Evolutionary conservation across 1,140 invertebrate species (phyloP).

Genomic region (Zaprionus taronus): DNA sequence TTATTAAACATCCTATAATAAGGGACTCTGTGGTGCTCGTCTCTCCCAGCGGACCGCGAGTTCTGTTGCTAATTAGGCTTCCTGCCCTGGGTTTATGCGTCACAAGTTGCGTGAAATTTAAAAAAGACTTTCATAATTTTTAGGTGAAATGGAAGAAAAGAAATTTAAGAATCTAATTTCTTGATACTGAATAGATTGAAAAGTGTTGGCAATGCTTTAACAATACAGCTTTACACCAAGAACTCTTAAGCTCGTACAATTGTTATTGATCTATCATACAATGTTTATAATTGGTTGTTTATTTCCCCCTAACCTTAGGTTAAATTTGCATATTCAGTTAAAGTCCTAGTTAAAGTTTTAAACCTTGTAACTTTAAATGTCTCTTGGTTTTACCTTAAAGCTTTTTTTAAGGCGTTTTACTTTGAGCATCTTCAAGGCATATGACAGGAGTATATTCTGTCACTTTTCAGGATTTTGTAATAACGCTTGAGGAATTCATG

Average conservation of each 20-base stretch:
- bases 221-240: no score
- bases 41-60: not conserved
- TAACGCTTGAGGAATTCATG: slow-evolving; percentile 46
- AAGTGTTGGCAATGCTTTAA: no score
- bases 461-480: slow-evolving; percentile 1
- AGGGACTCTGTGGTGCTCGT: slow-evolving; percentile 42
- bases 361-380: no score
- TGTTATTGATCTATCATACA: no score
- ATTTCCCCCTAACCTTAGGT: no score
- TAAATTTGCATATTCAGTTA: no score
- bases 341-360: no score
- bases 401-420: not conserved
- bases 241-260: no score
- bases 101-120: not conserved
- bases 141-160: not conserved
- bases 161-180: no score
- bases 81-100: slow-evolving; percentile 17
- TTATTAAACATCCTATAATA: slow-evolving; percentile 77
- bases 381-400: not conserved
- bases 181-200: no score
- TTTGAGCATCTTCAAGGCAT: not conserved
- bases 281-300: no score
- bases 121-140: not conserved
- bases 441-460: not conserved
- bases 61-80: slow-evolving; percentile 59